Percentiles rank a stretch among this genome's conserved stretches.
These are phyloP conservation scores for Trachymyrmex septentrionalis DNA, from an alignment of 1,140 invertebrate genomes.

Conservation along the genomic window DNA sequence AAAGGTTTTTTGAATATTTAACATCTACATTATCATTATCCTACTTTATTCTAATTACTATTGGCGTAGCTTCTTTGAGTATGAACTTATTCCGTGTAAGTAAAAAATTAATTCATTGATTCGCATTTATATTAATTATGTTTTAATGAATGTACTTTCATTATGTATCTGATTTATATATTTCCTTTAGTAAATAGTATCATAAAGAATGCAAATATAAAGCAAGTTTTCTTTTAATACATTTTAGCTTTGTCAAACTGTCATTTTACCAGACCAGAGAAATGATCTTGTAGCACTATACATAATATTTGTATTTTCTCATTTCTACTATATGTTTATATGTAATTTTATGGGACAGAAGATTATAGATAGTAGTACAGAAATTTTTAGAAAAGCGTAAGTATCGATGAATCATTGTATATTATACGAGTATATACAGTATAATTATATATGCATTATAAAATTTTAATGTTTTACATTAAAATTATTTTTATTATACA, in stretches of 20 bases:
- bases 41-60: conserved; percentile 22
- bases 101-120: background rate
- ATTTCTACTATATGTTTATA: conserved; percentile 48
- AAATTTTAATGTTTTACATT: background rate
- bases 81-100: conserved; percentile 48
- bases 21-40: background rate
- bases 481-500: conserved; percentile 6
- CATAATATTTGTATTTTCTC: background rate
- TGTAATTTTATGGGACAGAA: conserved; percentile 48
- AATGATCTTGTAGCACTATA: background rate
- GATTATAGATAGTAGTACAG: conserved; percentile 15
- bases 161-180: background rate
- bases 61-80: conserved; percentile 39
- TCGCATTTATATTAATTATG: background rate
- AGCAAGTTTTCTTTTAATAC: background rate
- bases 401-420: background rate
- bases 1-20: conserved; percentile 31
- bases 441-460: background rate
- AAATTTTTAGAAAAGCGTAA: conserved; percentile 11
- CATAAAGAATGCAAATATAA: background rate
- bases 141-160: background rate
- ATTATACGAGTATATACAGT: too few relatives aligned
- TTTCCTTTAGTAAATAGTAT: background rate
- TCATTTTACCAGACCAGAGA: background rate
- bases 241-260: conserved; percentile 34